Percentiles rank a stretch among this genome's conserved stretches.
These are phyloP conservation scores for Nothocercus julius DNA, from an alignment of 2,113 vertebrate genomes.

Conservation along the genomic window DNA sequence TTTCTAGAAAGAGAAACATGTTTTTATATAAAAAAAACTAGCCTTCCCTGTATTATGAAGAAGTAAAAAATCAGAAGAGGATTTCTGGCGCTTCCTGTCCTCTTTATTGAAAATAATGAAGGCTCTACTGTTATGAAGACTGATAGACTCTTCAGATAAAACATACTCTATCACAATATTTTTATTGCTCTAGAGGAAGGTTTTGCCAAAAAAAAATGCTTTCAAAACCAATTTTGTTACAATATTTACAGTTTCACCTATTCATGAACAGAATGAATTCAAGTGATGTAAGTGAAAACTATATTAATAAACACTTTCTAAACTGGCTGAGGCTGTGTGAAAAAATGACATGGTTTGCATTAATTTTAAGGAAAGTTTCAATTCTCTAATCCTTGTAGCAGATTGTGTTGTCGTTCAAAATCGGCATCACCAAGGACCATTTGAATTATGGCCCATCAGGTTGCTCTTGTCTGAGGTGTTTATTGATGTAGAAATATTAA, in stretches of 20 bases:
- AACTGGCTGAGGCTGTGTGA: background rate
- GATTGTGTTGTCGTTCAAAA: background rate
- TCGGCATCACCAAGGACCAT: background rate
- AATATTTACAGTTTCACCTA: rapidly evolving
- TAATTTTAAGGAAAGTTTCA: background rate
- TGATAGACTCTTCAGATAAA: background rate
- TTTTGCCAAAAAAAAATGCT: background rate
- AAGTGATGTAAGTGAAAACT: background rate
- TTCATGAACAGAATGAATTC: background rate
- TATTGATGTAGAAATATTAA: background rate
- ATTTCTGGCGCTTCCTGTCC: background rate
- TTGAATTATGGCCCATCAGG: background rate
- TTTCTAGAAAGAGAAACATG: background rate
- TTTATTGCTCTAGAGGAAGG: background rate
- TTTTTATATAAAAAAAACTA: background rate
- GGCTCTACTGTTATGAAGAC: background rate
- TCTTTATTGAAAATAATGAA: background rate
- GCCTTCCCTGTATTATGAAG: background rate
- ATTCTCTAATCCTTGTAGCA: background rate
- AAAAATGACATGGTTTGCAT: background rate
- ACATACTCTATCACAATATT: background rate
- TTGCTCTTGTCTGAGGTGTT: background rate
- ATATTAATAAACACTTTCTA: background rate
- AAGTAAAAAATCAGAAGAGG: background rate
- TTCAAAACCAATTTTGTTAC: background rate